phyloP scores from a whole-genome alignment of 2,888 invertebrate species.

The Drosophila setosimentum region DNA sequence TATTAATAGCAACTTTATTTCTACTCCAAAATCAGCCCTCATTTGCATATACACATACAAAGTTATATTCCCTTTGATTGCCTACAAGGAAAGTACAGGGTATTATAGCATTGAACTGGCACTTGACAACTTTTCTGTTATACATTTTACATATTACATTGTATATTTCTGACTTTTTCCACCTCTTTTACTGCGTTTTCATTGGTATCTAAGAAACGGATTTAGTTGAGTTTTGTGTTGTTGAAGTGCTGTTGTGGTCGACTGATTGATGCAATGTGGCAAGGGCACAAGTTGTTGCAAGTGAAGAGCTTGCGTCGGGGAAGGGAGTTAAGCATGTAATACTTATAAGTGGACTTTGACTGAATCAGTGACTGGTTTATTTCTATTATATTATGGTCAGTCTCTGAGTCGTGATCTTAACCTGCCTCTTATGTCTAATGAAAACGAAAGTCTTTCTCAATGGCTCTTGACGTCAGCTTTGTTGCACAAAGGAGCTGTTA shows the following conservation, averaged over 20 bases:
- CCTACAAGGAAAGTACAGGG: conserved; percentile 6
- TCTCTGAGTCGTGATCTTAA: conserved; percentile 15
- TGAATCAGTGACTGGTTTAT: conserved; percentile 33
- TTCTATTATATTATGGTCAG: conserved; percentile 21
- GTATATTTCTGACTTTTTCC: background rate
- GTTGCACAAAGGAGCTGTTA: conserved; percentile 10
- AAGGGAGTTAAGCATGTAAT: conserved; percentile 3
- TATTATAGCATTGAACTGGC: conserved; percentile 54
- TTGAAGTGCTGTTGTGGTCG: conserved; percentile 57
- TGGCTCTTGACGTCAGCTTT: conserved; percentile 53
- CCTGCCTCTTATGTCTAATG: conserved; percentile 28
- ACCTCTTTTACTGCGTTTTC: conserved; percentile 15
- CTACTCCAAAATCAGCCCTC: background rate
- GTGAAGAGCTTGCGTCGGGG: conserved; percentile 39
- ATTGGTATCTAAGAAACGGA: conserved; percentile 35
- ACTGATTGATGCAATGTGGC: conserved; percentile 75
- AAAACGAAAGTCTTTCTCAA: conserved; percentile 71
- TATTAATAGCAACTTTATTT: background rate
- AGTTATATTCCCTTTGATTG: background rate
- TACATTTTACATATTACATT: conserved; percentile 34
- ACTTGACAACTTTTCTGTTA: conserved; percentile 68
- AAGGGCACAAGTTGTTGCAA: conserved; percentile 66
- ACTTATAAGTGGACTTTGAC: conserved; percentile 27
- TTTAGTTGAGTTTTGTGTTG: conserved; percentile 41
- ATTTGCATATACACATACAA: background rate